phyloP scores from a whole-genome alignment of 2,888 invertebrate genomes.

The Drosophila merina region DNA sequence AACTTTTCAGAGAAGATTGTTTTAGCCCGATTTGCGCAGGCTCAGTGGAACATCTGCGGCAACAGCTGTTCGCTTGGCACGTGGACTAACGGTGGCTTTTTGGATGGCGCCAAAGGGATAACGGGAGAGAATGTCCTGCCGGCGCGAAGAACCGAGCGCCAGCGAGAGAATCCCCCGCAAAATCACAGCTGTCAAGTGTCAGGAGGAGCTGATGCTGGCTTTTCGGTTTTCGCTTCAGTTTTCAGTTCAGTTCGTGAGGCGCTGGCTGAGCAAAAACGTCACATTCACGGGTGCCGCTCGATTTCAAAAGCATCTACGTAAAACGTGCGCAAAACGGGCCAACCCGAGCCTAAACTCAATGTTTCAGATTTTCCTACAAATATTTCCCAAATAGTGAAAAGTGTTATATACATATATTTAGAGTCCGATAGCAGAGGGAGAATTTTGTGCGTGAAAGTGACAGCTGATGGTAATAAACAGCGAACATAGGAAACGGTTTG shows the following conservation, averaged over 20 bases:
- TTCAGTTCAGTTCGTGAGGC: constrained; percentile 74
- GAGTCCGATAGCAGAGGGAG: background rate
- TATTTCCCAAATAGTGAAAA: constrained; percentile 9
- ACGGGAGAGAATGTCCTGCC: constrained; percentile 8
- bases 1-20: constrained; percentile 6
- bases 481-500: constrained; percentile 31
- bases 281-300: constrained; percentile 35
- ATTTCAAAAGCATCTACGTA: constrained; percentile 9
- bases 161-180: constrained; percentile 35
- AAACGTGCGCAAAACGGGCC: constrained; percentile 31
- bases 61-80: constrained; percentile 65
- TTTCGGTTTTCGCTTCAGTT: constrained; percentile 34
- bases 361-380: background rate
- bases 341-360: constrained; percentile 4
- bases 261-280: constrained; percentile 71
- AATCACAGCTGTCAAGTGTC: constrained; percentile 69
- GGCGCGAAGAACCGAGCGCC: background rate
- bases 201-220: constrained; percentile 67
- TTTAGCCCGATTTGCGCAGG: constrained; percentile 2
- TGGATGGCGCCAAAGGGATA: constrained; percentile 64
- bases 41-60: constrained; percentile 27
- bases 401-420: constrained; percentile 5
- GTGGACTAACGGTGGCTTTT: constrained; percentile 43
- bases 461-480: constrained; percentile 45
- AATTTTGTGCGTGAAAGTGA: constrained; percentile 20